Conservation (phyloP, 2,113 vertebrate species). For the Apodemus sylvaticus region DNA sequence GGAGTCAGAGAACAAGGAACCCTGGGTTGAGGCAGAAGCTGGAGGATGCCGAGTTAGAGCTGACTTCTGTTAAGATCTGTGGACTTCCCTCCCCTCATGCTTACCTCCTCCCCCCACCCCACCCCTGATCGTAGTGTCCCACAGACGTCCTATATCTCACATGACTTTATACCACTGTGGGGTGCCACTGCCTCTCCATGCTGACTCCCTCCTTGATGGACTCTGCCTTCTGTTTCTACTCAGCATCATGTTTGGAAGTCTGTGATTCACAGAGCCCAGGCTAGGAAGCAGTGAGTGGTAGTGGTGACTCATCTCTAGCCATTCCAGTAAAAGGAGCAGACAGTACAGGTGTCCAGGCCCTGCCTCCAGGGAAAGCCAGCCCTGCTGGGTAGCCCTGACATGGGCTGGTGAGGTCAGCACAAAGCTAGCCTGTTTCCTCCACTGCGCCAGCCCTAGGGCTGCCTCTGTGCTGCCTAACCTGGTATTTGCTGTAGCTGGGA, state of each 20-base stretch:
- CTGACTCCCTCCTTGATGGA: neutral
- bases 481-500: conserved; percentile 62
- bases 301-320: conserved; percentile 58
- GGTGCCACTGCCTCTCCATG: neutral
- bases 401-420: conserved; percentile 47
- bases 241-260: neutral
- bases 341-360: conserved; percentile 43
- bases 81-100: too few relatives aligned
- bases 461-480: conserved; percentile 57
- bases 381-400: neutral
- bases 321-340: conserved; percentile 40
- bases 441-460: conserved; percentile 17
- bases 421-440: conserved; percentile 59
- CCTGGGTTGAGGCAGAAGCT: neutral
- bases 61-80: neutral
- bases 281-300: conserved; percentile 48
- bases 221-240: neutral
- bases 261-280: conserved; percentile 54
- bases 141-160: neutral
- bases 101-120: neutral
- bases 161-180: neutral
- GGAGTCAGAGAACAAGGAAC: neutral
- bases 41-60: neutral
- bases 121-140: neutral
- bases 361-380: neutral